phyloP scores from a whole-genome alignment of 2,797 vertebrate genomes.

The Buceros bicornis region DNA sequence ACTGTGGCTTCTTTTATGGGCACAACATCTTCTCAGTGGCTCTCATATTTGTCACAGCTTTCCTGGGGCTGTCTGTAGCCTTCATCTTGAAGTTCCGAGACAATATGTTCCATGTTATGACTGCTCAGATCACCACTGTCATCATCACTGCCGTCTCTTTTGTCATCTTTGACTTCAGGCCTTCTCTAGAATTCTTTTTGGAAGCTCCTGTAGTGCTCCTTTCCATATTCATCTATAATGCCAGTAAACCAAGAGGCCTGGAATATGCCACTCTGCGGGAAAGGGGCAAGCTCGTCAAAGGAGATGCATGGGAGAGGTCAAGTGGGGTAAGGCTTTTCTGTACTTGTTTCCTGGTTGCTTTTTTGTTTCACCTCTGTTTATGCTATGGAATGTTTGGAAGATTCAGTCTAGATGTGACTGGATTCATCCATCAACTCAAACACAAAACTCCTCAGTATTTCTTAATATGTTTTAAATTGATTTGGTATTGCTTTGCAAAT shows the following conservation, averaged over 20 bases:
- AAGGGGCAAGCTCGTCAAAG: conserved; percentile 87
- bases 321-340: conserved; percentile 89
- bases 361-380: background rate
- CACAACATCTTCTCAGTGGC: conserved; percentile 91
- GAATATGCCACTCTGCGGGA: conserved; percentile 85
- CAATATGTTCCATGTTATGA: conserved; percentile 99
- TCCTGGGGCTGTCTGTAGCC: conserved; percentile 93
- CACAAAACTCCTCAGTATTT: background rate
- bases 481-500: background rate
- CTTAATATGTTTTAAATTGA: background rate
- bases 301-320: conserved; percentile 89
- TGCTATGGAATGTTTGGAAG: background rate
- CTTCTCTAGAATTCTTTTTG: conserved; percentile 93
- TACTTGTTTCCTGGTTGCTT: background rate
- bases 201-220: conserved; percentile 94
- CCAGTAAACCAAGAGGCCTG: conserved; percentile 82
- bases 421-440: background rate
- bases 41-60: conserved; percentile 92
- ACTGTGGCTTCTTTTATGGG: conserved; percentile 95
- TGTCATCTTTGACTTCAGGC: conserved; percentile 92
- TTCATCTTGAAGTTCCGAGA: conserved; percentile 98
- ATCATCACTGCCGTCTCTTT: conserved; percentile 91
- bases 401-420: background rate
- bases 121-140: conserved; percentile 94
- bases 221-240: conserved; percentile 95